Base-by-base conservation (phyloP, 1,140 invertebrate species). In the Heliconius hermathena region DNA sequence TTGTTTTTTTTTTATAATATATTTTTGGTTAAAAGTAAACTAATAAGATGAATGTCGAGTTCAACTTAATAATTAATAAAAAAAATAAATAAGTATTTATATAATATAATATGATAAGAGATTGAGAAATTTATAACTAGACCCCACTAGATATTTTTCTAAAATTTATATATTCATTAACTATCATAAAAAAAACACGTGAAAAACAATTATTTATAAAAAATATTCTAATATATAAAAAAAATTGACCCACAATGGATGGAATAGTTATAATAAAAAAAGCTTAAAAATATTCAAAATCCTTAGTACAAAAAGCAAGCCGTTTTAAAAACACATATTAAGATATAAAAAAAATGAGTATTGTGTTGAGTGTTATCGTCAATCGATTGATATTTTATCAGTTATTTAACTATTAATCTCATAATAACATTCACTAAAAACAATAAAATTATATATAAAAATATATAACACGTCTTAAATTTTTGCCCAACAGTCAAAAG, bases 201-300 rank as follows among this genome's bases (percentile, higher is more conserved):
- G 8, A 57, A n/a, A n/a, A 22, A 60, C 8, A 22, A 60, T 9
- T 8, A 22, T 22, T 22, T 60, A 11, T 2, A 57, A 60, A 60
- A 57, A n/a, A 52, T 52, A 52, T 52, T 52, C 1, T 52, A 52
- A 52, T 5, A 3, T 20, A 2, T 3, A 49, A 57, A 60, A n/a
- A 60, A 54, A 54, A n/a, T 54, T 4, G 52, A n/a, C 52, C 20
- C 8, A 60, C 9, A 22, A 60, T 13, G 54, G 22, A 54, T 60
- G 18, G 29, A 76, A 66, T 57, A 66, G 33, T 13, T 6, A 52
- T 52, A 52, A 52, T 72, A 57, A 73, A 76, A 73, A 76, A 29
- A 18, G 8, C 49, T 2, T 26, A 9, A n/a, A 33, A 52, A 20
- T 3, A 46, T 66, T 71, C 22, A 66, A 13, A 66, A 29, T 20